A percentile compares a stretch with the other conserved stretches of the same genome.
Conservation (phyloP, 2,797 vertebrate species). For the Antennarius maculatus region DNA sequence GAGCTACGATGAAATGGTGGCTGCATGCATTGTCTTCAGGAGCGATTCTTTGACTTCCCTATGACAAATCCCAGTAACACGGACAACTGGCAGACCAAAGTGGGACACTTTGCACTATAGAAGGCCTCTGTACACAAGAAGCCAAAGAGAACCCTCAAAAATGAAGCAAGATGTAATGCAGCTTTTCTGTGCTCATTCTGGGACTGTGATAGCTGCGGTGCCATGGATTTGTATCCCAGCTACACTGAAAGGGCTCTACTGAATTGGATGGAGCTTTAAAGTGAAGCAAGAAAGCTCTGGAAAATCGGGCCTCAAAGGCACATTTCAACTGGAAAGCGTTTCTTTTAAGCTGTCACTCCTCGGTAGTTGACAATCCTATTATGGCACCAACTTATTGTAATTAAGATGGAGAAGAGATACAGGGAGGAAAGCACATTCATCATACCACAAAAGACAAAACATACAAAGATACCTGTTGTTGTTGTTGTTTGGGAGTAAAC, state of each 20-base stretch:
- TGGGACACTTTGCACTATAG: conserved; percentile 66
- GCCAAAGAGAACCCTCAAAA: conserved; percentile 75
- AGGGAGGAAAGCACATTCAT: conserved; percentile 70
- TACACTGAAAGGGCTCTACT: conserved; percentile 82
- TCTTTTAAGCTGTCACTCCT: conserved; percentile 85
- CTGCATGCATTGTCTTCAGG: conserved; percentile 74
- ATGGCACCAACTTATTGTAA: conserved; percentile 84
- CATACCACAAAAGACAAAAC: conserved; percentile 63
- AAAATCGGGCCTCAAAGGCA: conserved; percentile 87
- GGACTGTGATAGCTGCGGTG: conserved; percentile 81
- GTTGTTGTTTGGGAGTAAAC: conserved; percentile 65
- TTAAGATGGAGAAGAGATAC: conserved; percentile 82
- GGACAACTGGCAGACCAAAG: conserved; percentile 79
- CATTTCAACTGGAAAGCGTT: conserved; percentile 85
- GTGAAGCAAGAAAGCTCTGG: conserved; percentile 86
- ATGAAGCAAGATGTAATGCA: conserved; percentile 82
- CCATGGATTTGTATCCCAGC: conserved; percentile 87
- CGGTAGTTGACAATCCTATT: conserved; percentile 86
- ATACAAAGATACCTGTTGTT: conserved; percentile 73
- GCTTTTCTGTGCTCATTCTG: conserved; percentile 84
- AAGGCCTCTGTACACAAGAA: conserved; percentile 66
- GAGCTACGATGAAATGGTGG: conserved; percentile 62
- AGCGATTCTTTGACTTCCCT: conserved; percentile 78
- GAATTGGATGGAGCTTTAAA: conserved; percentile 87
- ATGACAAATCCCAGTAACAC: conserved; percentile 81